Evolutionary conservation across 2,113 vertebrate species (phyloP).

Genomic region (Mandrillus leucophaeus): DNA sequence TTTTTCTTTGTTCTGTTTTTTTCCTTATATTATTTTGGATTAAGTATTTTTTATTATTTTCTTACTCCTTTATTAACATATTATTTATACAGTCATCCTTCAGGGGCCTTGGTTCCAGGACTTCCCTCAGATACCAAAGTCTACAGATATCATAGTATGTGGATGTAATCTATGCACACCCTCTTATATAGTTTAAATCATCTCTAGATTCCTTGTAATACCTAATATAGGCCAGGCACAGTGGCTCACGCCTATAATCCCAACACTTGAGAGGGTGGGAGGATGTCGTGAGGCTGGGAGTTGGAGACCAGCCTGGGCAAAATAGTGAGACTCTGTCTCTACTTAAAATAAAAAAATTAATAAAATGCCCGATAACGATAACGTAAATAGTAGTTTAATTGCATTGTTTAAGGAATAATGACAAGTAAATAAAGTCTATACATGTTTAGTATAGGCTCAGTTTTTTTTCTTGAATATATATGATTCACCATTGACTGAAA

Average conservation of each 20-base stretch:
- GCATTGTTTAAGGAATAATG: too few relatives aligned
- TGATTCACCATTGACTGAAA: background rate
- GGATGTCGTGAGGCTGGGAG: too few relatives aligned
- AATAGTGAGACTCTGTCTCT: too few relatives aligned
- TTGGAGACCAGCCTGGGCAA: too few relatives aligned
- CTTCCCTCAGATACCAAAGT: background rate
- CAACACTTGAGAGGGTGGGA: too few relatives aligned
- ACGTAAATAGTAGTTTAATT: background rate
- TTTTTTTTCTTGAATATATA: background rate
- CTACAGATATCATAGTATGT: background rate
- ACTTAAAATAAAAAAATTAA: too few relatives aligned
- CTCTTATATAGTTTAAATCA: background rate
- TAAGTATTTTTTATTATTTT: background rate
- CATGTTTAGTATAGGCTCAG: background rate
- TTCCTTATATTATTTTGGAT: background rate
- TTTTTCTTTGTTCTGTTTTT: conserved; percentile 3
- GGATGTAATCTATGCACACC: background rate
- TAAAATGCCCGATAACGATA: too few relatives aligned
- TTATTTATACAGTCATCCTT: background rate
- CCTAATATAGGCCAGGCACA: too few relatives aligned
- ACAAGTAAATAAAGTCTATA: background rate
- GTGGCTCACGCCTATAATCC: too few relatives aligned
- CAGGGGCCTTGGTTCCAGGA: background rate
- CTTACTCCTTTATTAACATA: background rate
- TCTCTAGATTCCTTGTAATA: background rate